Conservation (phyloP, 1,140 invertebrate genomes). For the Venustaconcha ellipsiformis region DNA sequence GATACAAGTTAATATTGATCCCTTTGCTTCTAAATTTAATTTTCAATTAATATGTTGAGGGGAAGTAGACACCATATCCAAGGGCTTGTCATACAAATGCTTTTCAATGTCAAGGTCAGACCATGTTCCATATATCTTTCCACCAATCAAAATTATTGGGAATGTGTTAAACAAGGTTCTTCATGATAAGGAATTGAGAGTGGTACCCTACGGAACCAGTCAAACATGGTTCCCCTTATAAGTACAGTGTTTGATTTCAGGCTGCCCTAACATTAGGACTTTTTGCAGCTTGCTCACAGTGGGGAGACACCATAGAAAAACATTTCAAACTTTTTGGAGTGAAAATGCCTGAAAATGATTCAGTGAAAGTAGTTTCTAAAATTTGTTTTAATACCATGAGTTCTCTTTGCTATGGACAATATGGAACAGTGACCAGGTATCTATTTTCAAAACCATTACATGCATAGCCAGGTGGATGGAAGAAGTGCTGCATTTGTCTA, state of each 20-base stretch:
- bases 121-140: neutral
- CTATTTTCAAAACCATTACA: no score
- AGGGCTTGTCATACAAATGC: neutral
- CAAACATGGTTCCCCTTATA: slow-evolving; percentile 22
- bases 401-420: no score
- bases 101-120: neutral
- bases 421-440: no score
- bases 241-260: slow-evolving; percentile 9
- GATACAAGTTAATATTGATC: slow-evolving; percentile 4
- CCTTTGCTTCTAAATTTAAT: neutral
- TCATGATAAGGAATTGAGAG: neutral
- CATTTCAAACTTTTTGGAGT: no score
- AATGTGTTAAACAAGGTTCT: neutral
- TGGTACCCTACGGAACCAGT: slow-evolving; percentile 1
- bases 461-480: no score
- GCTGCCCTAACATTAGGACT: slow-evolving; percentile 14
- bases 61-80: neutral
- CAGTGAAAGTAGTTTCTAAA: no score
- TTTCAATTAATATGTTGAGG: neutral
- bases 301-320: no score
- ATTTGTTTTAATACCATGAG: no score
- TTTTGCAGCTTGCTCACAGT: neutral
- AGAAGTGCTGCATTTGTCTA: no score
- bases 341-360: no score
- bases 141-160: neutral